Evolutionary conservation across 2,797 vertebrate genomes (phyloP).

Genomic region (Acropternis orthonyx): DNA sequence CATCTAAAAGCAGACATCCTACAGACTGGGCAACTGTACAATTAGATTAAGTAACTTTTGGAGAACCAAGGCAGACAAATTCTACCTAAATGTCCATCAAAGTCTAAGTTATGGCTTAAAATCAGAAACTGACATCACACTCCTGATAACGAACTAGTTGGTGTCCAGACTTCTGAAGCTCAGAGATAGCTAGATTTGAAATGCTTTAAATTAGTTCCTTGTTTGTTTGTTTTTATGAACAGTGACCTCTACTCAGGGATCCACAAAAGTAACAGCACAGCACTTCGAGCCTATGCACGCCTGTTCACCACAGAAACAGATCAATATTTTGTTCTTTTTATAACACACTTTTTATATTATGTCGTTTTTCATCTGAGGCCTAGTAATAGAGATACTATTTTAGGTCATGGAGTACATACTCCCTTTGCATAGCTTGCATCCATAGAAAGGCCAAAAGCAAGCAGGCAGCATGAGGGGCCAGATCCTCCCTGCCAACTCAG

Average conservation of each 20-base stretch:
- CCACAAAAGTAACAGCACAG: neutral
- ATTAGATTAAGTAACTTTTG: neutral
- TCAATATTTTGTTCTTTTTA: slow-evolving; percentile 57
- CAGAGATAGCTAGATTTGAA: neutral
- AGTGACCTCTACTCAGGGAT: neutral
- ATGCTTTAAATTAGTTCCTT: neutral
- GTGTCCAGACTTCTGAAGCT: neutral
- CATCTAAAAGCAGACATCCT: neutral
- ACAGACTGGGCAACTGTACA: neutral
- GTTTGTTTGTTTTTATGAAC: slow-evolving; percentile 9
- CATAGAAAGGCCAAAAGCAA: neutral
- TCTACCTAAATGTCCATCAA: neutral
- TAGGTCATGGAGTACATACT: neutral
- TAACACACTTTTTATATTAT: slow-evolving; percentile 4
- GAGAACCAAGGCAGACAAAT: neutral
- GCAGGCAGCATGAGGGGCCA: neutral
- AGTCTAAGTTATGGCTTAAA: neutral
- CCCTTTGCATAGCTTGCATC: neutral
- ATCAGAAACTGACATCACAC: neutral
- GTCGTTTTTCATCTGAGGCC: neutral
- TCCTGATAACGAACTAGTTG: neutral
- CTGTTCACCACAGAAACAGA: slow-evolving; percentile 34
- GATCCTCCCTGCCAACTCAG: neutral
- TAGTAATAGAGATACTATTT: neutral
- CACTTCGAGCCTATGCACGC: neutral